Percentiles rank a stretch among this genome's conserved stretches.
Evolutionary conservation across 2,888 invertebrate genomes (phyloP).

Genomic region (Cataglyphis livida): DNA sequence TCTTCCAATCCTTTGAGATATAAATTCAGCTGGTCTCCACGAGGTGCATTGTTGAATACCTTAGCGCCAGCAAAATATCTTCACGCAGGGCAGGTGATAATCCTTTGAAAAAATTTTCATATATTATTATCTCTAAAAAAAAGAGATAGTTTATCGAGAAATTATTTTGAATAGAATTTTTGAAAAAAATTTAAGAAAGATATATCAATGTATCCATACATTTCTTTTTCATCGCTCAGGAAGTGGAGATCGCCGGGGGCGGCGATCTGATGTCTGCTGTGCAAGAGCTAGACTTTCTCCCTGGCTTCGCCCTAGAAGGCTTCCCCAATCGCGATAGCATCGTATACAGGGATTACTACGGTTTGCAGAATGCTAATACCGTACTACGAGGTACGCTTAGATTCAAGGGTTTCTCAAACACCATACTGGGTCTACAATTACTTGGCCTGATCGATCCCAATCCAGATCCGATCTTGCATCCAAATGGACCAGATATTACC

Average conservation of each 20-base stretch:
- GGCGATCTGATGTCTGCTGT: constrained; percentile 95
- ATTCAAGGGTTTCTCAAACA: constrained; percentile 96
- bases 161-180: background rate
- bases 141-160: background rate
- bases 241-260: constrained; percentile 95
- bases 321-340: constrained; percentile 99
- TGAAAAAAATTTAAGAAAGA: background rate
- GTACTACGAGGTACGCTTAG: constrained; percentile 97
- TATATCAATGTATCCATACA: background rate
- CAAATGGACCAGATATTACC: constrained; percentile 97
- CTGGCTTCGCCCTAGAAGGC: constrained; percentile 98
- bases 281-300: constrained; percentile 94
- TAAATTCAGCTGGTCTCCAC: constrained; percentile 99
- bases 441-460: constrained; percentile 95
- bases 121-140: background rate
- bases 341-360: constrained; percentile 94
- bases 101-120: background rate
- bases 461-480: constrained; percentile 96
- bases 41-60: constrained; percentile 96
- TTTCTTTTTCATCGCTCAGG: constrained; percentile 85
- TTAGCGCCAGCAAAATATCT: constrained; percentile 95
- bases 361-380: constrained; percentile 94
- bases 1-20: constrained; percentile 96
- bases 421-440: constrained; percentile 94
- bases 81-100: constrained; percentile 90